Percentiles rank a stretch among this genome's conserved stretches.
phyloP scores from a whole-genome alignment of 2,888 invertebrate species.

The Linnaemya vulpina region DNA sequence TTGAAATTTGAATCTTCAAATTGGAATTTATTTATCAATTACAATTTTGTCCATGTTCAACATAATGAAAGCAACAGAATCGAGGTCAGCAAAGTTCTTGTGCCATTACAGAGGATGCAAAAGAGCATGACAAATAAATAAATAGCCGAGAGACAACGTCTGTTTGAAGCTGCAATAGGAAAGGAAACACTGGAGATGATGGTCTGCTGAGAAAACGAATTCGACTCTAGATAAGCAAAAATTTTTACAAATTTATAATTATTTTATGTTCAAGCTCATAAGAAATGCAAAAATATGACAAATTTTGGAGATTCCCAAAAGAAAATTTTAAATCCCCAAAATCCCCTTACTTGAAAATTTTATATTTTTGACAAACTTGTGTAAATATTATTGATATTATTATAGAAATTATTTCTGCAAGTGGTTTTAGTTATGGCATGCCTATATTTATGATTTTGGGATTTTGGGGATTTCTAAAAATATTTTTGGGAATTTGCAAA shows the following conservation, averaged over 20 bases:
- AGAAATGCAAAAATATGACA: background rate
- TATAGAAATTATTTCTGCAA: no score
- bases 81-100: slow-evolving; percentile 40
- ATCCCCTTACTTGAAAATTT: no score
- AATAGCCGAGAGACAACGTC: background rate
- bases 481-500: no score
- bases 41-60: slow-evolving; percentile 19
- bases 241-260: no score
- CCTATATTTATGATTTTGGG: no score
- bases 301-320: background rate
- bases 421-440: no score
- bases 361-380: no score
- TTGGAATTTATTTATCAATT: slow-evolving; percentile 61
- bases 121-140: slow-evolving; percentile 3
- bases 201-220: no score
- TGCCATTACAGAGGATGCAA: background rate
- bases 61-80: slow-evolving; percentile 42
- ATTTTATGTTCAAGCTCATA: background rate
- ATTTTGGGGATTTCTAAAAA: no score
- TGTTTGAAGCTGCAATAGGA: background rate
- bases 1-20: slow-evolving; percentile 52
- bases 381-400: no score
- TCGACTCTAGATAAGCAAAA: no score
- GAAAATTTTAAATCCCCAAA: background rate
- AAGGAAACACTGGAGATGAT: no score